A percentile compares a stretch with the other conserved stretches of the same genome.
These are phyloP conservation scores for Tiliqua scincoides DNA, from an alignment of 2,113 vertebrate species.

Conservation along the genomic window DNA sequence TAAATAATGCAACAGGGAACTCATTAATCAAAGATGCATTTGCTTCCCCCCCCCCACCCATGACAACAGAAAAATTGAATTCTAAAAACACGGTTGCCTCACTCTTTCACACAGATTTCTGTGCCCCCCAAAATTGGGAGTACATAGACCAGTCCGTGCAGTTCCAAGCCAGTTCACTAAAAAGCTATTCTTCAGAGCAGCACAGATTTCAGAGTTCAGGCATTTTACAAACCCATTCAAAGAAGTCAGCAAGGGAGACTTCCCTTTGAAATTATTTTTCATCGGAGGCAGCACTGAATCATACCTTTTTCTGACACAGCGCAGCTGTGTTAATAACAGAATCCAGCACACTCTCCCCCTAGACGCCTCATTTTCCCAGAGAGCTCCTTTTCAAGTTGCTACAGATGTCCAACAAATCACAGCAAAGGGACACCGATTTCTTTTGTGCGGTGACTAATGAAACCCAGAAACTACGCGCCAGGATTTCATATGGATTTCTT, in stretches of 20 bases:
- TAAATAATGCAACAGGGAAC: neutral
- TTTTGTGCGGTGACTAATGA: conserved; percentile 34
- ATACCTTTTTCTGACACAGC: neutral
- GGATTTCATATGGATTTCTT: conserved; percentile 29
- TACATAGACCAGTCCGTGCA: neutral
- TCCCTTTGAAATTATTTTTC: conserved; percentile 52
- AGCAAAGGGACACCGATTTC: neutral
- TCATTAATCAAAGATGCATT: neutral
- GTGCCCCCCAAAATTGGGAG: neutral
- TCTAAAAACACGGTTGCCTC: neutral
- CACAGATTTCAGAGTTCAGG: conserved; percentile 29
- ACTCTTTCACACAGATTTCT: neutral
- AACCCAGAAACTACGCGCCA: neutral
- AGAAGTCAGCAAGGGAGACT: conserved; percentile 42
- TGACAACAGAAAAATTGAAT: neutral
- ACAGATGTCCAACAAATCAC: neutral
- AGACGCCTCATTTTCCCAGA: neutral
- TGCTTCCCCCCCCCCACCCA: neutral
- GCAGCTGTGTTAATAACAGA: neutral
- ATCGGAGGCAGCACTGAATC: conserved; percentile 20
- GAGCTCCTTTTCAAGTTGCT: neutral
- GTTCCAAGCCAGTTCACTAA: conserved; percentile 21
- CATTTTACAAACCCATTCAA: conserved; percentile 41
- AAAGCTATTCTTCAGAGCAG: conserved; percentile 32
- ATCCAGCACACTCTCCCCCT: neutral